Base-by-base conservation (phyloP, 2,797 vertebrate genomes). In the Australoheros facetus region DNA sequence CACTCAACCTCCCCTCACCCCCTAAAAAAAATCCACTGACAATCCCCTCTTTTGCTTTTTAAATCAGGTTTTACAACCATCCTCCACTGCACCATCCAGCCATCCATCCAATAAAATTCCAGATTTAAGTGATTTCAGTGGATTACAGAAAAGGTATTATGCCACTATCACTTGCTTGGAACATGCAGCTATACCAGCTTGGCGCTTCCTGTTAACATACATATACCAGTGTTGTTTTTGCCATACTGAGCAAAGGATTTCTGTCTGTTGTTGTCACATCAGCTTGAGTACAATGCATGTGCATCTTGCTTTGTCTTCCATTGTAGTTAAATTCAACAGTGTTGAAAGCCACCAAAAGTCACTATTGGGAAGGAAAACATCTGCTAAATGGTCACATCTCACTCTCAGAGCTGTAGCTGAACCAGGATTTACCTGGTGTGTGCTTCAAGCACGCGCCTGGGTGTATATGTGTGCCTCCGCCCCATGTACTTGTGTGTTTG, bases 301-400 rank as follows among this genome's bases (percentile, higher is more conserved):
- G 83, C 73, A 80, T 75, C 82, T 73, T 55, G 77, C 81, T 90
- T 90, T 92, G 90, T 92, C 91, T 93, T 92, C 84, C 87, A 88
- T 84, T 89, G 91, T 91, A 90, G 90, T 93, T 89, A 85, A 91
- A 91, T 87, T 88, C 81, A 93, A 87, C 90, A 82, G 87, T 75
- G 88, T 91, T 87, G 89, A 91, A 93, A 89, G 81, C 75, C 91
- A 83, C 90, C 87, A 88, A 88, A 37, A 88, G 90, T 89, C 87
- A 89, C 88, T 90, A 89, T 88, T 91, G 82, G 88, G 84, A 78
- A 79, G 70, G 64, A 88, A 93, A 94, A 91, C 93, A 94, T 93
- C 93, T 94, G 93, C 87, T 93, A 90, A 94, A 94, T 93, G 85
- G 90, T 85, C 88, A 89, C 92, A 92, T 90, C 88, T 87, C 62